phyloP scores from a whole-genome alignment of 1,140 invertebrate species.

The Tetragonula clypearis region DNA sequence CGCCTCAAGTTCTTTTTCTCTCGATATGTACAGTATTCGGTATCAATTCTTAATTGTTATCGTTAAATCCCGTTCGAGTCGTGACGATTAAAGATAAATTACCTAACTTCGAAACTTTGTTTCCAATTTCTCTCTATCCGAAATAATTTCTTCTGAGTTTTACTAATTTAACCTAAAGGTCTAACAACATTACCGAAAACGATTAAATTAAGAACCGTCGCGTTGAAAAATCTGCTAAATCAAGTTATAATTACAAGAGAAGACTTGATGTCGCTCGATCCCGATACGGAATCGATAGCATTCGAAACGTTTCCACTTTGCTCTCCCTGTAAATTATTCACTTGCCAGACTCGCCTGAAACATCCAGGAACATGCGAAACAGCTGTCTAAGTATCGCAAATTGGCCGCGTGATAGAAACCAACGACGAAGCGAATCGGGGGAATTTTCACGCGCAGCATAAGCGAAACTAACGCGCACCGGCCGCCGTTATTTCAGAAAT shows the following conservation, averaged over 20 bases:
- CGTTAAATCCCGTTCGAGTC: too few relatives aligned
- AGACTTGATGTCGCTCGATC: background rate
- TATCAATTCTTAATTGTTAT: background rate
- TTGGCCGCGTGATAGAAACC: background rate
- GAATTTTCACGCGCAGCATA: background rate
- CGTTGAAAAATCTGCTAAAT: background rate
- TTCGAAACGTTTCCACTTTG: background rate
- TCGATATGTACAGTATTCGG: background rate
- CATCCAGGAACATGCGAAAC: background rate
- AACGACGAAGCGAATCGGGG: background rate
- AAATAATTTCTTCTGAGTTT: too few relatives aligned
- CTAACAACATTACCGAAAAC: too few relatives aligned
- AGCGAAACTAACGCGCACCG: background rate
- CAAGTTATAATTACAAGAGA: too few relatives aligned
- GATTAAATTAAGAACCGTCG: too few relatives aligned
- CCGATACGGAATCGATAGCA: background rate
- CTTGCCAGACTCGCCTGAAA: background rate
- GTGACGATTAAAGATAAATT: too few relatives aligned
- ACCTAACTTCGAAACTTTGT: too few relatives aligned
- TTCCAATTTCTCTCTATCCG: too few relatives aligned
- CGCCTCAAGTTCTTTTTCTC: background rate
- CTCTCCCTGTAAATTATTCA: background rate
- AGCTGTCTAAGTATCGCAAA: background rate
- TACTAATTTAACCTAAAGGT: too few relatives aligned
- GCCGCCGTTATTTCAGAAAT: conserved; percentile 17